These are phyloP conservation scores for Ganaspis sp. DNA, from an alignment of 1,140 invertebrate genomes.

Conservation along the genomic window DNA sequence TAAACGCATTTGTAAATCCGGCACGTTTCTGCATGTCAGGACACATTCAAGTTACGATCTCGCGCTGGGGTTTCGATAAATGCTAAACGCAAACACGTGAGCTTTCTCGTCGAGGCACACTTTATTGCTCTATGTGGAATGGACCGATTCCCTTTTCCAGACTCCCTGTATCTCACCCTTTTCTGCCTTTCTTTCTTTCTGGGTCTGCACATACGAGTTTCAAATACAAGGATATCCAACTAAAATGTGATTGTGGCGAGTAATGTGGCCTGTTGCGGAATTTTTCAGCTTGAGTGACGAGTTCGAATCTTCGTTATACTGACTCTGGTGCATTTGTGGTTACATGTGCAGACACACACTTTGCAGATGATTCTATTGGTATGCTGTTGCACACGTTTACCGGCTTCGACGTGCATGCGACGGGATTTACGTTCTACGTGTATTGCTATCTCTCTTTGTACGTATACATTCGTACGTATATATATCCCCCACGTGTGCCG, in stretches of 20 bases:
- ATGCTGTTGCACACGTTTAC: conserved; percentile 38
- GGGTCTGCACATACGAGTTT: too few relatives aligned
- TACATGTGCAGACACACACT: background rate
- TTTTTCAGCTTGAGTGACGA: conserved; percentile 45
- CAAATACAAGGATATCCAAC: too few relatives aligned
- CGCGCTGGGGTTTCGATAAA: conserved; percentile 73
- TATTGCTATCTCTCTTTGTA: background rate
- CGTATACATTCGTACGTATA: background rate
- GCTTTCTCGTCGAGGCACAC: conserved; percentile 71
- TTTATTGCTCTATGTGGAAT: conserved; percentile 64
- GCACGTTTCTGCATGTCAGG: conserved; percentile 76
- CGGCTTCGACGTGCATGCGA: conserved; percentile 31
- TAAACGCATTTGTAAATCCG: conserved; percentile 71
- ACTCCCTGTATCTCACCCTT: conserved; percentile 26
- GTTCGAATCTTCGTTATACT: conserved; percentile 40
- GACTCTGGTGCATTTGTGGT: conserved; percentile 19
- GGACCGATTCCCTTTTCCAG: conserved; percentile 29
- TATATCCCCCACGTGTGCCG: conserved; percentile 10
- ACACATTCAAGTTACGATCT: conserved; percentile 74
- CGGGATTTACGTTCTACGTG: background rate
- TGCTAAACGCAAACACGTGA: conserved; percentile 75
- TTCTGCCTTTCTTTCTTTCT: background rate
- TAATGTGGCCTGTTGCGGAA: conserved; percentile 29
- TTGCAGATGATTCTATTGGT: background rate
- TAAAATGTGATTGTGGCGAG: background rate